Base-by-base conservation (phyloP, 1,140 invertebrate genomes). In the Trichogramma pretiosum region DNA sequence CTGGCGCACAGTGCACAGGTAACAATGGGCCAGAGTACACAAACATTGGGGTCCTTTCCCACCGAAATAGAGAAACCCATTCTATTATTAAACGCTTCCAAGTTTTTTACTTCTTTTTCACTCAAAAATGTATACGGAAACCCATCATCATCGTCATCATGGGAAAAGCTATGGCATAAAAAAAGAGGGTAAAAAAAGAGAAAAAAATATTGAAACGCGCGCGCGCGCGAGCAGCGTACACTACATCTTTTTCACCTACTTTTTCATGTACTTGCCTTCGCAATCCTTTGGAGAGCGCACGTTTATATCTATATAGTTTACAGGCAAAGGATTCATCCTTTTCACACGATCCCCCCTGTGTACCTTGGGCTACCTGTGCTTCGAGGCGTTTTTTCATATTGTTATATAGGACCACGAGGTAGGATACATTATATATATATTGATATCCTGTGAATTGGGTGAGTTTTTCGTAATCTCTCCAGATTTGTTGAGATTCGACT, bases 31-130 rank as follows among this genome's bases (percentile, higher is more conserved):
- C n/a, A n/a, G n/a, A n/a, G n/a, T n/a, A n/a, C n/a, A n/a, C n/a
- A n/a, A n/a, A n/a, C n/a, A n/a, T n/a, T 18, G 35, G 44, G 56
- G 54, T 65, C 52, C 47, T 61, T 70, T 68, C 66, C 63, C 66
- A 70, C 65, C 67, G 57, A 68, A 68, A 64, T 50, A 56, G 63
- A 60, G 61, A 68, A 68, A 68, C 49, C 57, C 59, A 64, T 62
- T 65, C 59, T 58, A 65, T 63, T 65, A 46, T 50, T 39, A 22
- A 24, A 19, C 10, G 45, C 51, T 37, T 59, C n/a, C n/a, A n/a
- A n/a, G n/a, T 55, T 57, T 63, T 58, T 59, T 60, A 49, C 37
- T 54, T 23, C 46, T 47, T 47, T 57, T 54, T 48, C 51, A 41
- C 28, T 33, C 30, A 48, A 39, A 49, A 50, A 50, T n/a, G n/a